Percentiles rank a stretch among this genome's conserved stretches.
Conservation (phyloP, 2,113 vertebrate species). For the Mobula birostris region DNA sequence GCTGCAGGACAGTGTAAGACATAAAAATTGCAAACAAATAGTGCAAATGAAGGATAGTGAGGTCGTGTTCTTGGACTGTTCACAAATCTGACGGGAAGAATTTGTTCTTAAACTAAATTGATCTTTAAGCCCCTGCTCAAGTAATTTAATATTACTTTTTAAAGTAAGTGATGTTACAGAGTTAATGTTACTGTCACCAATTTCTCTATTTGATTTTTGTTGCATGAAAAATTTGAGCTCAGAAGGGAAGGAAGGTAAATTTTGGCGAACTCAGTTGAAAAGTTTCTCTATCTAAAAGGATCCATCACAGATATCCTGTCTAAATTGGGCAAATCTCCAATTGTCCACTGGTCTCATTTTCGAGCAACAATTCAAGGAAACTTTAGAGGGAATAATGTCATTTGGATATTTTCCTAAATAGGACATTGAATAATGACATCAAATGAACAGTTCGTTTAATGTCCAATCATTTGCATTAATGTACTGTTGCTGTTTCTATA, state of each 20-base stretch:
- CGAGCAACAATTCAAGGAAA: conserved; percentile 23
- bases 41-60: too few species aligned
- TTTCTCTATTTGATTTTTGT: neutral
- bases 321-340: neutral
- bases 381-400: neutral
- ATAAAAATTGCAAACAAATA: too few species aligned
- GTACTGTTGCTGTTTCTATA: neutral
- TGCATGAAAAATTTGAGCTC: neutral
- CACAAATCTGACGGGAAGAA: too few species aligned
- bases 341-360: neutral
- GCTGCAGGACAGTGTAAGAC: too few species aligned
- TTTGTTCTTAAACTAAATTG: too few species aligned
- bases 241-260: conserved; percentile 24
- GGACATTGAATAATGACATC: neutral
- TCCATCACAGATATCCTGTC: neutral
- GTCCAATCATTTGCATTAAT: conserved; percentile 4
- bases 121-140: too few species aligned
- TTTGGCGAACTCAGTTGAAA: neutral
- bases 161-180: too few species aligned
- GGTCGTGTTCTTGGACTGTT: too few species aligned
- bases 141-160: too few species aligned
- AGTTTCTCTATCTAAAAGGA: neutral
- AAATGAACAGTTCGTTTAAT: neutral
- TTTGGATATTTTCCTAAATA: neutral
- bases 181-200: neutral